Conservation (phyloP, 1,140 invertebrate genomes). For the Laupala kohalensis region DNA sequence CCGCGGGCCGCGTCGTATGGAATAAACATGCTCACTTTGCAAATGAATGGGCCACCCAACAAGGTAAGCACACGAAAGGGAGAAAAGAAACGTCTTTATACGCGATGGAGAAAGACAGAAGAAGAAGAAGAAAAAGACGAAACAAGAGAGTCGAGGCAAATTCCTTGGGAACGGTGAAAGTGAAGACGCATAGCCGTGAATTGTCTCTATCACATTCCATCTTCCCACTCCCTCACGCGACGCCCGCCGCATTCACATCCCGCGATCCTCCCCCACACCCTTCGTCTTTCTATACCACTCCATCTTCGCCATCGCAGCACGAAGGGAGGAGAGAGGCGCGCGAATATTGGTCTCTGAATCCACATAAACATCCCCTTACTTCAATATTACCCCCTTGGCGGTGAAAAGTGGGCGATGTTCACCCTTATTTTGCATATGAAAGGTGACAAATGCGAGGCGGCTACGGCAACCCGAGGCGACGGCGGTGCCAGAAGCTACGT, state of each 20-base stretch:
- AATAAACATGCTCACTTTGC: background rate
- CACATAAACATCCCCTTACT: slow-evolving; percentile 9
- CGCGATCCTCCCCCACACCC: background rate
- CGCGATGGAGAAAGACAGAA: background rate
- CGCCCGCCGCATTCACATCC: too few relatives aligned
- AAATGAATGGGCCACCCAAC: background rate
- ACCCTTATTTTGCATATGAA: slow-evolving; percentile 14
- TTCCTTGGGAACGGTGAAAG: background rate
- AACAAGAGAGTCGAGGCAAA: background rate
- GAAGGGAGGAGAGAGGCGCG: too few relatives aligned
- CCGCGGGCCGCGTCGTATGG: too few relatives aligned
- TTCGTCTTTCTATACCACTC: background rate
- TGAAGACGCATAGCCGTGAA: background rate
- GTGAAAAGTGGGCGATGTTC: slow-evolving; percentile 11
- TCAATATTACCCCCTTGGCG: slow-evolving; percentile 15
- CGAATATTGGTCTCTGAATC: slow-evolving; percentile 14
- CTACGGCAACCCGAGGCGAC: background rate
- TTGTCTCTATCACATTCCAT: background rate
- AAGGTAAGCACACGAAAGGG: background rate
- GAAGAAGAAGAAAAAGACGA: background rate
- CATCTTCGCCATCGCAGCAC: too few relatives aligned
- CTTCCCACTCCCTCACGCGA: background rate
- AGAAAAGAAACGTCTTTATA: background rate
- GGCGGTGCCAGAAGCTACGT: too few relatives aligned
- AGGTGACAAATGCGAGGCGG: slow-evolving; percentile 11